Evolutionary conservation across 2,113 vertebrate genomes (phyloP), one percentile per base, ranked within the genome.

Genomic region (Diadophis punctatus): DNA sequence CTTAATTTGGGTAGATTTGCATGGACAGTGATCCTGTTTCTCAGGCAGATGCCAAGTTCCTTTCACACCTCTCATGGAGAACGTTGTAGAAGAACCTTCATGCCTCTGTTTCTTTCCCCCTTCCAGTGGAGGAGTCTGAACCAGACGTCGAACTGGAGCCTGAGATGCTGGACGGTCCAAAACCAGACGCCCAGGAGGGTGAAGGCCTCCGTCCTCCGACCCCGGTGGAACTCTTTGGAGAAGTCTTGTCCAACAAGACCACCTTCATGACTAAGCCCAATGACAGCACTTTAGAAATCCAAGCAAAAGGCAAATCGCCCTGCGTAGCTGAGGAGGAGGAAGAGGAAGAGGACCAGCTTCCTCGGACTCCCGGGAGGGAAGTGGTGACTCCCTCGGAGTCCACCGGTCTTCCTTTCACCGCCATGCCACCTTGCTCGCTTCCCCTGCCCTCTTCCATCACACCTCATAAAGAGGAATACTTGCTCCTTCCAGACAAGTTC

Each of bases 321-420:
- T 87, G 23, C 1, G 16, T 86, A 89, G 92, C 49, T 0, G 98
- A 98, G 93, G 97, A 98, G 8, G 56, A 58, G 56, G 56, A 58
- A 3, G 98, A 98, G 92, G 97, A 98, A 0, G 97, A 97, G 0
- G 97, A 97, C 49, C 96, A 97, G 39, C 97, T 97, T 80, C 97
- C 98, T 86, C 96, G 95, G 93, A 98, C 98, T 3, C 98, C 98
- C 0, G 97, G 97, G 0, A 97, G 92, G 90, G 97, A 98, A 91
- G 94, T 95, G 80, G 74, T 92, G 14, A 55, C 96, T 92, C 97
- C 92, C 9, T 52, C 97, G 3, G 98, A 98, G n/a, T 92, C 97
- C 0, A 87, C 96, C 27, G 22, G 94, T 63, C 95, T 96, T 92
- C 91, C 97, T 56, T 93, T 95, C 58, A 96, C 96, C 49, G 95